phyloP scores from a whole-genome alignment of 2,888 invertebrate genomes.

The Scaptodrosophila latifasciaeformis region DNA sequence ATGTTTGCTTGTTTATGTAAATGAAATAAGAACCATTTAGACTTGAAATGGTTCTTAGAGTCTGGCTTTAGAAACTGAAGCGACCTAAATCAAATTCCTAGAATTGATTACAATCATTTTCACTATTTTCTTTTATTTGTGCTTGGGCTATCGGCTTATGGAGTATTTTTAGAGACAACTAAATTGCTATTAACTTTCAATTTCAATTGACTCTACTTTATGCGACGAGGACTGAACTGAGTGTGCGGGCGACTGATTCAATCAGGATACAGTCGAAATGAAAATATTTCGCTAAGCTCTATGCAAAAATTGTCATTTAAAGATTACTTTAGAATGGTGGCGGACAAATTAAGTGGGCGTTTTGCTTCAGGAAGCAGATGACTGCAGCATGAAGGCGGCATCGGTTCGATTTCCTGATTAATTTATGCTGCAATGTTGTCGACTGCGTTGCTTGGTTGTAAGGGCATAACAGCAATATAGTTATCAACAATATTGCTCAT shows the following conservation, averaged over 20 bases:
- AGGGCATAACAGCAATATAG: conserved; percentile 38
- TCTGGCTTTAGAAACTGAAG: conserved; percentile 5
- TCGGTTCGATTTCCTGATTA: conserved; percentile 70
- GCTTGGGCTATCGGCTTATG: background rate
- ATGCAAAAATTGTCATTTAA: conserved; percentile 37
- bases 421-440: conserved; percentile 57
- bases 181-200: conserved; percentile 19
- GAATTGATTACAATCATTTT: no score
- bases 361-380: conserved; percentile 2
- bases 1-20: conserved; percentile 7
- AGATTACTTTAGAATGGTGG: no score
- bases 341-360: background rate
- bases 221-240: no score
- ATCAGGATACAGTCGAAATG: conserved; percentile 66
- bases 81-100: no score
- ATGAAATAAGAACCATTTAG: background rate
- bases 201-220: conserved; percentile 7
- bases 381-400: conserved; percentile 14
- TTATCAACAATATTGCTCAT: conserved; percentile 66
- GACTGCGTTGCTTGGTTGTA: conserved; percentile 18
- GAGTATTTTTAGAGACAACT: no score
- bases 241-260: no score
- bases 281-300: conserved; percentile 41
- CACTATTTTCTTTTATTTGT: no score
- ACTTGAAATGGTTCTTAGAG: background rate